phyloP scores from a whole-genome alignment of 2,797 vertebrate genomes.

The Pteronotus mesoamericanus region DNA sequence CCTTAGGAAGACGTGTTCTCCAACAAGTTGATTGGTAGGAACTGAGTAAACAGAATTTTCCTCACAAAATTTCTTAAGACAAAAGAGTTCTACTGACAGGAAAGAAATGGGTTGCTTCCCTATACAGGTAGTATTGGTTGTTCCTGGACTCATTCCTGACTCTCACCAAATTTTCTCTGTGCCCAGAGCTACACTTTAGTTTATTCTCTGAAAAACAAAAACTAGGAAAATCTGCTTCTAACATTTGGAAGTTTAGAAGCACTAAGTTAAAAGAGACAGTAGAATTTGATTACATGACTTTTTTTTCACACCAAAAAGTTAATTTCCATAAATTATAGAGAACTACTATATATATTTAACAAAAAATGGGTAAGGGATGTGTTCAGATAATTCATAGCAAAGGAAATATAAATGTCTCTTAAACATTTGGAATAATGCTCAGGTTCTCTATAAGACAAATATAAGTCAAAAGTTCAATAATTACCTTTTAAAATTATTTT shows the following conservation, averaged over 20 bases:
- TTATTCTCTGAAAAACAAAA: neutral
- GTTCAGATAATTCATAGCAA: slow-evolving; percentile 4
- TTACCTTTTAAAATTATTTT: neutral
- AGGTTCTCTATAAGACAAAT: neutral
- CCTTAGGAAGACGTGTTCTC: neutral
- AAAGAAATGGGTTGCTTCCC: neutral
- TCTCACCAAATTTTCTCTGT: neutral
- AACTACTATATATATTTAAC: neutral
- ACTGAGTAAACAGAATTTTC: neutral
- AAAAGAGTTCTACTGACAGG: neutral
- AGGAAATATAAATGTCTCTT: neutral
- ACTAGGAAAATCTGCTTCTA: neutral
- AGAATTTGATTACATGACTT: neutral
- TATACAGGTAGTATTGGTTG: neutral
- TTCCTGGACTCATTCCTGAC: neutral
- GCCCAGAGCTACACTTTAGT: neutral
- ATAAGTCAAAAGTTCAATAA: neutral
- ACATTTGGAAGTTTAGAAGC: neutral
- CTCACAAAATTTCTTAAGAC: neutral
- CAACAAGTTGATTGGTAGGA: neutral
- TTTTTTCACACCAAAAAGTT: neutral
- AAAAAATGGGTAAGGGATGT: neutral
- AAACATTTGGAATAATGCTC: neutral
- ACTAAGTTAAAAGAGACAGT: neutral
- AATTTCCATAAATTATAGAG: neutral